Evolutionary conservation across 2,888 invertebrate species (phyloP), one percentile per base, ranked within the genome.

Genomic region (Lasioglossum oenotherae): DNA sequence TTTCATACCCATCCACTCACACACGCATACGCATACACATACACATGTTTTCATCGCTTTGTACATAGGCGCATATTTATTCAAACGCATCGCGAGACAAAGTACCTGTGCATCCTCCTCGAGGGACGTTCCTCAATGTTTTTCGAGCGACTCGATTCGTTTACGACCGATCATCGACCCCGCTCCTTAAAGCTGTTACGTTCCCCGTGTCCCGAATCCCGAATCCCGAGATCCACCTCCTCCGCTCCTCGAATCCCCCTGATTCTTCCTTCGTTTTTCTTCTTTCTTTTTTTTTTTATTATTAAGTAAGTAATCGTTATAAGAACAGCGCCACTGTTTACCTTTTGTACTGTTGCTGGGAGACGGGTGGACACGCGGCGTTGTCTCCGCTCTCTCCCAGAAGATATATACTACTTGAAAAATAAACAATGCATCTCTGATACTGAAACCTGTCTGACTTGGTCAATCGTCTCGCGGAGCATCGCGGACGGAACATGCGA

Each of bases 51-150:
- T 88, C 85, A 87, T 89, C 79, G 88, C 81, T 88, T 88, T 92
- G 92, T 92, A 92, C 84, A 91, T 90, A 90, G 83, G 83, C 64
- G 64, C 87, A 87, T 92, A 92, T 92, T 92, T 92, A 91, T 92
- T 91, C 88, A 86, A 90, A 83, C 88, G 91, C 84, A 88, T 74
- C 80, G 80, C 81, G 83, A 87, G 89, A 86, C 82, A 83, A 79
- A 80, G 80, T 86, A 86, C 85, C 88, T 82, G 86, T 86, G 80
- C 83, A 88, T 88, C 46, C 81, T 86, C 53, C 38, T 74, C 38
- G 67, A 79, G 76, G 76, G 57, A 78, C 73, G 78, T 82, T 80
- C 82, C 81, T 90, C 72, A 38, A 41, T 71, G n/a, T 71, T 71
- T 71, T 71, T 53, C 41, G 27, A 41, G 60, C n/a, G 38, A 67